Base-by-base conservation (phyloP, 30 jellyfish, hydroid and myxozoan genomes). In the Pelagia noctiluca region DNA sequence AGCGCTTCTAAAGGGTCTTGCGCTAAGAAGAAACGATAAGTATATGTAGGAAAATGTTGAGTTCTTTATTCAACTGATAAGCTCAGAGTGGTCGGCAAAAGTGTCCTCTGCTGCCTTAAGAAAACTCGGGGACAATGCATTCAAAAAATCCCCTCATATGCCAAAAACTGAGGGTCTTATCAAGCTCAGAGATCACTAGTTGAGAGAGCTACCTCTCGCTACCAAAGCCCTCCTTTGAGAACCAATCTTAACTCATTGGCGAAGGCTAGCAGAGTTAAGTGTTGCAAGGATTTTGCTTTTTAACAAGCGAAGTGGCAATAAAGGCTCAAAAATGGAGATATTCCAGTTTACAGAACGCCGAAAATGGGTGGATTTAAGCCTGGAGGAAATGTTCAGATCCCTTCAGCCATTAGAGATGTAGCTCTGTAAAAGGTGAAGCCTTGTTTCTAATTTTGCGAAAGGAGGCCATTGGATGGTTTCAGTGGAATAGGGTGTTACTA, bases 81-180 rank as follows among this genome's bases (percentile, higher is more conserved):
- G 37, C 24, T 24, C 47, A 13, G 74, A 80, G 80, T 80, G 90
- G 85, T 62, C 83, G 2, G 25, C 28, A 22, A 12, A 62, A 50
- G 50, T 80, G 24, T 36, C 84, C 7, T 32, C 84, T 8, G 63
- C 63, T 32, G 74, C 75, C 21, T 32, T 80, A 57, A 80, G 48
- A 48, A 80, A 80, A 26, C 71, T 80, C 26, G 82, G 64, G 46
- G 31, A 49, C 19, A 42, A 64, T 31, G 37, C 63, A 61, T 80
- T 63, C 33, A 57, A 62, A 24, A 48, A 64, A 21, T 28, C 73
- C 26, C 38, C 35, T n/a, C 70, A 31, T 18, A 8, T 80, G 53
- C 90, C 84, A 19, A 12, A 50, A 30, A 79, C 90, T 8, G 82
- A 64, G 18, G 90, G 63, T 33, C 82, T 80, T 64, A 26, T 80